A percentile compares a stretch with the other conserved stretches of the same genome.
Evolutionary conservation across 2,888 invertebrate genomes (phyloP).

Genomic region (Xestia c-nigrum): DNA sequence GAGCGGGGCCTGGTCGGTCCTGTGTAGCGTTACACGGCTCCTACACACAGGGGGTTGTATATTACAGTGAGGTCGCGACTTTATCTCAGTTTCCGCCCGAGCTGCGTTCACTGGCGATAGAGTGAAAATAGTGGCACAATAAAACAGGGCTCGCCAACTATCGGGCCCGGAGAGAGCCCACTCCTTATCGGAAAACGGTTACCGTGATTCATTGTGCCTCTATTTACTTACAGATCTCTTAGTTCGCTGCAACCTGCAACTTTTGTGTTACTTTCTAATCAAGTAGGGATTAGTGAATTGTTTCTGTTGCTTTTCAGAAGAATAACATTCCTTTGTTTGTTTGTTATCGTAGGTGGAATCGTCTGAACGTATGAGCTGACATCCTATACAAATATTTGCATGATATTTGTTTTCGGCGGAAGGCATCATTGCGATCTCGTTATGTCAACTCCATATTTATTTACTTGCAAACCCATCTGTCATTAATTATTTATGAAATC

Average conservation of each 20-base stretch:
- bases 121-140: constrained; percentile 88
- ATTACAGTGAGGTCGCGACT: constrained; percentile 85
- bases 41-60: constrained; percentile 78
- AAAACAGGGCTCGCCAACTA: constrained; percentile 85
- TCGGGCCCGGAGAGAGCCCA: constrained; percentile 75
- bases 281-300: constrained; percentile 26
- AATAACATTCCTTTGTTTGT: constrained; percentile 2
- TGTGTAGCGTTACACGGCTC: constrained; percentile 57
- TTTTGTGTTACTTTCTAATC: constrained; percentile 49
- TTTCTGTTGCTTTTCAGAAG: constrained; percentile 8
- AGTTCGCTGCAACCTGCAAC: constrained; percentile 71
- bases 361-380: background rate
- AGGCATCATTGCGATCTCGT: constrained; percentile 7
- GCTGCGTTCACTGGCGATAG: constrained; percentile 85
- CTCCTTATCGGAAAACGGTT: constrained; percentile 82
- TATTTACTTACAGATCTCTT: constrained; percentile 82
- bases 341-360: background rate
- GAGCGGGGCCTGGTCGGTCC: constrained; percentile 66
- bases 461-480: background rate
- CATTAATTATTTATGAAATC: constrained; percentile 45
- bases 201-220: constrained; percentile 85
- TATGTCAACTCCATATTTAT: constrained; percentile 19
- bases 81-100: constrained; percentile 89
- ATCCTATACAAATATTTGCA: constrained; percentile 17
- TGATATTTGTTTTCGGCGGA: background rate